Evolutionary conservation across 2,797 vertebrate species (phyloP), one percentile per base, ranked within the genome.

Genomic region (Lagocephalus sceleratus): DNA sequence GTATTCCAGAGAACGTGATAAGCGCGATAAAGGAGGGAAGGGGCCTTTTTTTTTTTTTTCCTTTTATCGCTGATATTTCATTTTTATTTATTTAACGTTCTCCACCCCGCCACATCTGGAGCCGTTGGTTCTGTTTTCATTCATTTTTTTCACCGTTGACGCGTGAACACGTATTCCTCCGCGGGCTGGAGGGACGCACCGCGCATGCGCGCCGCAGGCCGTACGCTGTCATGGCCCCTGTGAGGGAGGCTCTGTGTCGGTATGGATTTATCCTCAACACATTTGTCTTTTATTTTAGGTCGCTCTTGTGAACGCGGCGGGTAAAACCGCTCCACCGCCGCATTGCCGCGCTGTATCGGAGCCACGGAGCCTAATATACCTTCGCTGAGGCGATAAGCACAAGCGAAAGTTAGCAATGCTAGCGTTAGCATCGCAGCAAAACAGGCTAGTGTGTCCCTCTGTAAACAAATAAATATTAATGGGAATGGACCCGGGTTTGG

Each of bases 181-280:
- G 16, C 82, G 82, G 74, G 79, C 61, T 6, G 0, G 0, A 0
- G 1, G 1, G 6, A 26, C 26, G 17, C 5, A 14, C 1, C 5
- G 47, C 86, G 81, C 86, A 85, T 84, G 85, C 78, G 83, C 63
- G 10, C 0, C 0, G 0, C 1, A 1, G 3, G 4, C 29, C 26
- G 15, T 3, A 0, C 1, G 39, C 60, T 51, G 63, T 62, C 63
- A 88, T 85, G 87, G 80, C 72, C 43, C 66, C 72, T 20, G 52
- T 64, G 61, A 57, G 52, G 59, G 63, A 73, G 60, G 51, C 57
- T 39, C 81, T 78, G 63, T 81, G 57, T 50, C 56, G 79, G 67
- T 78, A 75, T 81, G 69, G 74, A 73, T 47, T 57, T 68, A 25
- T 73, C 70, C 75, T 72, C n/a, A 23, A 42, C n/a, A 2, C 16